Conservation (phyloP, 2,888 invertebrate species). For the Platycnemis pennipes region DNA sequence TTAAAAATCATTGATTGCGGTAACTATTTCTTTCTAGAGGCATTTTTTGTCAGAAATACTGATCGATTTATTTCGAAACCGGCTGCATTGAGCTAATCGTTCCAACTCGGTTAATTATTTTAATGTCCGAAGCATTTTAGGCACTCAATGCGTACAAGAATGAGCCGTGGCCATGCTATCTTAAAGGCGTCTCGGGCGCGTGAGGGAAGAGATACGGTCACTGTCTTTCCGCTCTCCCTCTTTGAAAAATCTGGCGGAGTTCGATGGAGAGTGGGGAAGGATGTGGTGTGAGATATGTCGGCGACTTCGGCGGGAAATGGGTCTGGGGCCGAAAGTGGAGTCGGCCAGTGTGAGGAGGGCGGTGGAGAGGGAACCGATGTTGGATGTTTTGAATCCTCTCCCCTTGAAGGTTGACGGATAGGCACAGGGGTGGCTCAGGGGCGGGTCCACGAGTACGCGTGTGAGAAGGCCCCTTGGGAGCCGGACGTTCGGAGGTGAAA, state of each 20-base stretch:
- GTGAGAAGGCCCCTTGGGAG: not conserved
- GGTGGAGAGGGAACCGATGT: not conserved
- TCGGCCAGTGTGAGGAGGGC: not conserved
- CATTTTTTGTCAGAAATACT: too few species aligned
- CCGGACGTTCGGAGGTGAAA: not conserved
- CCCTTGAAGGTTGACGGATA: constrained; percentile 44
- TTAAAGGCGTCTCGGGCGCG: not conserved
- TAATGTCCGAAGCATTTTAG: not conserved
- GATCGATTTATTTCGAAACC: not conserved
- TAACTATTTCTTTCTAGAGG: too few species aligned
- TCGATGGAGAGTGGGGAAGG: too few species aligned
- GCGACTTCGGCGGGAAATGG: not conserved
- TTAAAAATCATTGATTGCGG: too few species aligned
- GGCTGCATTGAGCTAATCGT: not conserved
- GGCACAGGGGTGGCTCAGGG: constrained; percentile 40
- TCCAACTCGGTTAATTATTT: not conserved
- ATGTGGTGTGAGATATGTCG: constrained; percentile 14
- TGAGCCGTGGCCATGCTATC: not conserved
- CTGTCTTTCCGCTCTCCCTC: too few species aligned
- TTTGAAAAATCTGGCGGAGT: not conserved
- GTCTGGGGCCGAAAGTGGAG: not conserved
- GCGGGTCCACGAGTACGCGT: not conserved
- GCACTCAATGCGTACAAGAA: not conserved
- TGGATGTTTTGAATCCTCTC: constrained; percentile 35
- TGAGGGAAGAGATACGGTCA: not conserved